Percentiles rank a stretch among this genome's conserved stretches.
Conservation (phyloP, 2,888 invertebrate species). For the Eustalomyia histrio region DNA sequence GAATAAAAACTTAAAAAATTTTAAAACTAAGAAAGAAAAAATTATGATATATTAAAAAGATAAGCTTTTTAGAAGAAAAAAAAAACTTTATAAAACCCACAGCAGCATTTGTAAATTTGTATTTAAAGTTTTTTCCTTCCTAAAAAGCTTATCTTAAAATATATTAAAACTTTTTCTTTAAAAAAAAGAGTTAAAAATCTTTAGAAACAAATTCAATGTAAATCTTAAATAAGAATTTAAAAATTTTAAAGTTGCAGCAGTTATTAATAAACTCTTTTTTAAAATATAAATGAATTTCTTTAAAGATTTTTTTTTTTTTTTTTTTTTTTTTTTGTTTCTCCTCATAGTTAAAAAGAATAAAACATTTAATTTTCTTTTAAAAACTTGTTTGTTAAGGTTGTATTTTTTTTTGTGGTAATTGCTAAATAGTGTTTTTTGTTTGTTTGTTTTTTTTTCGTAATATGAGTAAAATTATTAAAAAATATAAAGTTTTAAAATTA, state of each 20-base stretch:
- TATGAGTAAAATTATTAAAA: conserved; percentile 56
- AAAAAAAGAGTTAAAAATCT: conserved; percentile 3
- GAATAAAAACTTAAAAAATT: conserved; percentile 53
- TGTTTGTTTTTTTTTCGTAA: conserved; percentile 39
- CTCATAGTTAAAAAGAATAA: conserved; percentile 29
- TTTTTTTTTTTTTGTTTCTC: too few relatives aligned
- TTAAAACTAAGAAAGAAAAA: conserved; percentile 7
- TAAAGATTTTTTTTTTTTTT: neutral
- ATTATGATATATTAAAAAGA: conserved; percentile 15
- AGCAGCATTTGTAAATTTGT: conserved; percentile 51
- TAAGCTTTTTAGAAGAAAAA: too few relatives aligned
- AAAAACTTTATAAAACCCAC: conserved; percentile 25
- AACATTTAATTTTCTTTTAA: conserved; percentile 54
- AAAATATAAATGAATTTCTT: neutral
- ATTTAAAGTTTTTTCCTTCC: neutral
- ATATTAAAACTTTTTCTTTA: neutral
- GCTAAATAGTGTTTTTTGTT: conserved; percentile 46
- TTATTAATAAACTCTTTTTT: neutral
- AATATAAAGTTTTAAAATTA: conserved; percentile 44
- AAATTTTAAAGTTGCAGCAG: conserved; percentile 15
- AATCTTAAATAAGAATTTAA: neutral
- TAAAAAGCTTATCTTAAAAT: neutral
- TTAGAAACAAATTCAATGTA: neutral
- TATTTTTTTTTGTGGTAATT: conserved; percentile 21
- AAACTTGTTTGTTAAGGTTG: conserved; percentile 7